A percentile compares a stretch with the other conserved stretches of the same genome.
Conservation (phyloP, 2,113 vertebrate genomes). For the Delphinus delphis region DNA sequence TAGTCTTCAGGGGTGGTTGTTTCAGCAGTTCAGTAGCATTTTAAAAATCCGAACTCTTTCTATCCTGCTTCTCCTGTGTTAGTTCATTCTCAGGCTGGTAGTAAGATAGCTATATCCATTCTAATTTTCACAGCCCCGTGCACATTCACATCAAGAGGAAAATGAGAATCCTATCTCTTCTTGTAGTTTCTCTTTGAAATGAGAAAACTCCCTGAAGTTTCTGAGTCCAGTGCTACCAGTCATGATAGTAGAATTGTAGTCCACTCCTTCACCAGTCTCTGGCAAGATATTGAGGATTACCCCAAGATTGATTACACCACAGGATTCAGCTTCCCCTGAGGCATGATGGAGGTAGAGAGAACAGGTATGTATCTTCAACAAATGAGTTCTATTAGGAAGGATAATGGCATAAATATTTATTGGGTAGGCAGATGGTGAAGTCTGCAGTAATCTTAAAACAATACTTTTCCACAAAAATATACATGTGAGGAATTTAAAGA, state of each 20-base stretch:
- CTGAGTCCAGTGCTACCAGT: not conserved
- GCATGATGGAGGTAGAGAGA: not conserved
- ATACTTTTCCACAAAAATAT: not conserved
- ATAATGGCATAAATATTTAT: not conserved
- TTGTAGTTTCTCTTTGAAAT: not conserved
- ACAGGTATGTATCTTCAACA: not conserved
- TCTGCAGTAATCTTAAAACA: not conserved
- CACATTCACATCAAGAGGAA: not conserved
- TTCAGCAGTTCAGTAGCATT: not conserved
- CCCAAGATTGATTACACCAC: not conserved
- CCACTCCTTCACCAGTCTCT: not conserved
- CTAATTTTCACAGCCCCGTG: not conserved
- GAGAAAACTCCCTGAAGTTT: not conserved
- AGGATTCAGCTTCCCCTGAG: not conserved
- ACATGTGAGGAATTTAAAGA: not conserved
- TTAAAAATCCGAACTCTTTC: not conserved
- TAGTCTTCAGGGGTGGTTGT: not conserved
- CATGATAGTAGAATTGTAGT: not conserved
- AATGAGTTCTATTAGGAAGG: not conserved
- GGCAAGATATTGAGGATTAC: not conserved
- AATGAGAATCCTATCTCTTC: not conserved
- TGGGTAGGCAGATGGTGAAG: not conserved
- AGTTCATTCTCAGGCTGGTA: not conserved
- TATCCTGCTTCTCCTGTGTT: not conserved
- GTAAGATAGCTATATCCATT: not conserved